Base-by-base conservation (phyloP, 1,140 invertebrate species). In the Drosophila paulistorum region DNA sequence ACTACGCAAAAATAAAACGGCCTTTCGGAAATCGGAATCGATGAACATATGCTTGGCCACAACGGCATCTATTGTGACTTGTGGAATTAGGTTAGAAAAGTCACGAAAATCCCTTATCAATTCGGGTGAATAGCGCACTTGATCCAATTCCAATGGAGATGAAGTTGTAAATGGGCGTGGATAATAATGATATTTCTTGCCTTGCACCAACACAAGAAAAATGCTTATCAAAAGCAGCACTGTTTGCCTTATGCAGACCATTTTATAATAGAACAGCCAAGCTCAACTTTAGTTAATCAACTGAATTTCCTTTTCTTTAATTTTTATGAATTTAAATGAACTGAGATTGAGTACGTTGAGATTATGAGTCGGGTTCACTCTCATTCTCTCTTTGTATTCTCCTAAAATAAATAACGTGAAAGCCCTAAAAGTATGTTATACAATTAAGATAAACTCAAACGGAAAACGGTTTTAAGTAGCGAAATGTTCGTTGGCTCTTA, bases 1-100 rank as follows among this genome's bases (percentile, higher is more conserved):
- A 55, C 90, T 84, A 42, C 70, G 55, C 57, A 91, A 57, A 79
- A 79, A 91, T 45, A 67, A 69, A 3, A 82, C 14, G 7, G 90
- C 90, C 39, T 90, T 85, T 41, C 90, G 90, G 23, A 91, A 91
- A 6, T 71, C 76, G 2, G 77, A 81, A 60, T 91, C 90, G 23
- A 73, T 62, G 26, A 91, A n/a, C 78, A 82, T 75, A 54, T 91
- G 85, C 69, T 91, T 71, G 11, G 90, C 81, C 13, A 90, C 73
- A 7, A 91, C 26, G 33, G 77, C 90, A 41, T 90, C 90, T 23
- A 91, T 45, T 13, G 63, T 76, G 0, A 65, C 54, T 3, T 26
- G 51, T 17, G 90, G 90, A 33, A 91, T 91, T 4, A 91, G 73
- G 13, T 81, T 42, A 0, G 63, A 17, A 55, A 91, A 91, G 20